Evolutionary conservation across 2,113 vertebrate species (phyloP).

Genomic region (Carettochelys insculpta): DNA sequence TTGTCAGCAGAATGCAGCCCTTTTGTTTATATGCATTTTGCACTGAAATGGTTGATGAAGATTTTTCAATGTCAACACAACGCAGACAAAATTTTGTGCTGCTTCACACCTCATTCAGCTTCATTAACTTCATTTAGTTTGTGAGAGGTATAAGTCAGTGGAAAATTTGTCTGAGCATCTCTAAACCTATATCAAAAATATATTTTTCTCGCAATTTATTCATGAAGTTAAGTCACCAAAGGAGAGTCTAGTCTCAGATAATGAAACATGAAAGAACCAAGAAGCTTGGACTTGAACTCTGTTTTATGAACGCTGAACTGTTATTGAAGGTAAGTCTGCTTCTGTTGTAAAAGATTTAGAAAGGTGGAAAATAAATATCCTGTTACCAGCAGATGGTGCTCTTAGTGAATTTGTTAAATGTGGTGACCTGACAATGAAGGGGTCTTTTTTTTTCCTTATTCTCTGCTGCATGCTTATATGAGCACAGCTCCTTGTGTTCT

Average conservation of each 20-base stretch:
- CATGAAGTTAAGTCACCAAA: conserved; percentile 19
- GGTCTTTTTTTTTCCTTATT: conserved; percentile 22
- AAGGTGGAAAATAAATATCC: conserved; percentile 1
- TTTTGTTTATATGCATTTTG: conserved; percentile 23
- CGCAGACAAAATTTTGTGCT: conserved; percentile 31
- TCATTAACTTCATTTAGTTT: conserved; percentile 21
- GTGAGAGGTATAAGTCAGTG: conserved; percentile 4
- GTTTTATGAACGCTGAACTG: background rate
- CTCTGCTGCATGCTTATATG: conserved; percentile 15
- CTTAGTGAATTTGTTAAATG: conserved; percentile 28
- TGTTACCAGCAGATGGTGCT: conserved; percentile 58
- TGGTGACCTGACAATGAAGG: conserved; percentile 9
- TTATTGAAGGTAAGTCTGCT: conserved; percentile 9
- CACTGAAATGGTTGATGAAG: conserved; percentile 29
- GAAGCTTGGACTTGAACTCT: conserved; percentile 9
- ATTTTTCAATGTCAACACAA: conserved; percentile 19
- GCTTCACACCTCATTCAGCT: conserved; percentile 43
- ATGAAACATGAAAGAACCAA: conserved; percentile 6
- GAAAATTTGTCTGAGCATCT: conserved; percentile 26
- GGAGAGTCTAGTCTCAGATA: background rate
- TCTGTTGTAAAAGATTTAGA: conserved; percentile 13
- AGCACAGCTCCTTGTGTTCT: background rate
- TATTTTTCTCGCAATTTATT: background rate
- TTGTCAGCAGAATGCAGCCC: conserved; percentile 27
- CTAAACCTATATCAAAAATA: background rate